Percentiles rank a stretch among this genome's conserved stretches.
Evolutionary conservation across 1,140 invertebrate species (phyloP).

Genomic region (Phymorhynchus buccinoides): DNA sequence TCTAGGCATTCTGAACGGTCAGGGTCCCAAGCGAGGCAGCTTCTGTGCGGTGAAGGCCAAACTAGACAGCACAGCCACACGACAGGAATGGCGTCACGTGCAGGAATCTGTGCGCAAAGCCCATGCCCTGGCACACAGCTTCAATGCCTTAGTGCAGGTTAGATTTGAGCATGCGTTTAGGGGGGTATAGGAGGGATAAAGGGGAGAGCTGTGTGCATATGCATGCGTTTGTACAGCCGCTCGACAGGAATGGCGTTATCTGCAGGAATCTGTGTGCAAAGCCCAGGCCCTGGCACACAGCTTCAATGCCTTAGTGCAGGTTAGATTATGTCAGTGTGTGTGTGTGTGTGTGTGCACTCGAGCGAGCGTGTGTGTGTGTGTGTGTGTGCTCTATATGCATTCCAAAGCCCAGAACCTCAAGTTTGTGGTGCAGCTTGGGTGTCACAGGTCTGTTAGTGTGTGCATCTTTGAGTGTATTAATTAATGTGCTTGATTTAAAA

Average conservation of each 20-base stretch:
- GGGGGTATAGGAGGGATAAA: too few relatives aligned
- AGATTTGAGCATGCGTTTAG: too few relatives aligned
- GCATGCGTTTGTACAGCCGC: neutral
- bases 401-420: too few relatives aligned
- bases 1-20: conserved; percentile 48
- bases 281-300: conserved; percentile 22
- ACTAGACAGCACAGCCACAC: conserved; percentile 14
- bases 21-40: conserved; percentile 42
- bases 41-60: conserved; percentile 48
- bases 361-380: too few relatives aligned
- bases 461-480: too few relatives aligned
- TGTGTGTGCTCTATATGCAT: too few relatives aligned
- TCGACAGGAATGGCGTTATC: conserved; percentile 21
- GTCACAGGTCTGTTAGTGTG: too few relatives aligned
- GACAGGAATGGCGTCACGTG: conserved; percentile 28
- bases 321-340: too few relatives aligned
- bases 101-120: conserved; percentile 22
- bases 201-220: too few relatives aligned
- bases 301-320: conserved; percentile 39
- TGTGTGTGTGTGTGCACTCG: too few relatives aligned
- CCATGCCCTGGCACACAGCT: conserved; percentile 20
- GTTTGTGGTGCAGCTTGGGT: too few relatives aligned
- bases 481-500: too few relatives aligned
- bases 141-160: conserved; percentile 38
- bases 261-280: conserved; percentile 7